These are phyloP conservation scores for Discoglossus pictus DNA, from an alignment of 2,797 vertebrate species.

Conservation along the genomic window DNA sequence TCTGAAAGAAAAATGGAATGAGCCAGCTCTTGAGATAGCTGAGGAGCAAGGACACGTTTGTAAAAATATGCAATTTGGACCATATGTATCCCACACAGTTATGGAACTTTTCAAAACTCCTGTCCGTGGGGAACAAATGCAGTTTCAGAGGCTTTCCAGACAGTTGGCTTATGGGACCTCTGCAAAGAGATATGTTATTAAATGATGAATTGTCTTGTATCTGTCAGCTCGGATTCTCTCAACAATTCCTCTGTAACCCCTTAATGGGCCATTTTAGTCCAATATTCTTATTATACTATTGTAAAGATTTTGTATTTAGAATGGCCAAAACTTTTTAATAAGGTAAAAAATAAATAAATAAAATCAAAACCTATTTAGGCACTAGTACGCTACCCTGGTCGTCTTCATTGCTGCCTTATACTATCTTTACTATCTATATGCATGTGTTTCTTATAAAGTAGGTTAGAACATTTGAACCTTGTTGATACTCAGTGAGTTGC, in stretches of 20 bases:
- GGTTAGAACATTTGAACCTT: too few species aligned
- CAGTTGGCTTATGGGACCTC: conserved; percentile 15
- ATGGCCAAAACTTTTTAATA: too few species aligned
- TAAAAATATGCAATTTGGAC: conserved; percentile 29
- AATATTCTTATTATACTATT: too few species aligned
- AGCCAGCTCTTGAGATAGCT: conserved; percentile 16
- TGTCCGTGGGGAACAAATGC: conserved; percentile 35
- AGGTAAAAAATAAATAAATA: too few species aligned
- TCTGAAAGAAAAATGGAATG: conserved; percentile 12
- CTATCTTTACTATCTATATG: too few species aligned
- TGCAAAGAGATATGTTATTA: not conserved
- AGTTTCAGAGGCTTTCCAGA: conserved; percentile 30
- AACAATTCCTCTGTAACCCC: conserved; percentile 1
- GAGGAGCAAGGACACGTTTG: conserved; percentile 32
- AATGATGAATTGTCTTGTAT: conserved; percentile 13
- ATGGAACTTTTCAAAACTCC: conserved; percentile 30
- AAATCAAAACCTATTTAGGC: too few species aligned
- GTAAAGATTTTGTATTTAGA: too few species aligned
- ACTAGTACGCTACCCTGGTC: too few species aligned
- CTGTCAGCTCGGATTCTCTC: not conserved
- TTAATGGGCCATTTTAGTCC: too few species aligned
- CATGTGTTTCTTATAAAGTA: too few species aligned
- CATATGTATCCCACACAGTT: conserved; percentile 1
- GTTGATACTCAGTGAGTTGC: too few species aligned
- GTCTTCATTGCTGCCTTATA: too few species aligned